Evolutionary conservation across 2,888 invertebrate species (phyloP).

Genomic region (Drosophila paranaensis): DNA sequence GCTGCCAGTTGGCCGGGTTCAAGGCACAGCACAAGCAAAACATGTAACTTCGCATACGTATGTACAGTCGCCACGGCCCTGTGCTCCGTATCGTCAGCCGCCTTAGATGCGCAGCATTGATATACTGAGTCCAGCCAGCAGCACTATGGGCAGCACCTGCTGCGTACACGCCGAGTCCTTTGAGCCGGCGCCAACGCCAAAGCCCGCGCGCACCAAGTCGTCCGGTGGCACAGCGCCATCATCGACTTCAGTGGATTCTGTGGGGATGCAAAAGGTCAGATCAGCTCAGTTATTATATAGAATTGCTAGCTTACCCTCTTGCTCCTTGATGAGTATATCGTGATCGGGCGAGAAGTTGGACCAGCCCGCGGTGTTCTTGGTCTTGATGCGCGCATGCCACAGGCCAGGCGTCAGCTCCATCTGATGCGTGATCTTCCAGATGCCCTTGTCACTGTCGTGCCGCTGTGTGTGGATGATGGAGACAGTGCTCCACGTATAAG

Average conservation of each 20-base stretch:
- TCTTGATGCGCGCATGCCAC: slow-evolving; percentile 82
- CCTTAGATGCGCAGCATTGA: slow-evolving; percentile 58
- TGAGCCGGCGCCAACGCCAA: slow-evolving; percentile 42
- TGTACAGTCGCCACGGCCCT: slow-evolving; percentile 32
- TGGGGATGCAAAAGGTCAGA: not conserved
- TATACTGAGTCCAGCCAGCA: slow-evolving; percentile 26
- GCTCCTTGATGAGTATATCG: slow-evolving; percentile 67
- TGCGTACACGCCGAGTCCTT: slow-evolving; percentile 13
- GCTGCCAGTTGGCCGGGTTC: slow-evolving; percentile 35
- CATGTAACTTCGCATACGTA: slow-evolving; percentile 46
- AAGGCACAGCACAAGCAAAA: slow-evolving; percentile 35
- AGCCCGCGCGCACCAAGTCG: slow-evolving; percentile 71
- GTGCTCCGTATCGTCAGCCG: not conserved
- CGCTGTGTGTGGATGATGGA: slow-evolving; percentile 78
- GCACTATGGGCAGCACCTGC: slow-evolving; percentile 3
- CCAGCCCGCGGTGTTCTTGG: slow-evolving; percentile 82
- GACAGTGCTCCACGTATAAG: slow-evolving; percentile 81
- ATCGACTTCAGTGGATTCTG: slow-evolving; percentile 34
- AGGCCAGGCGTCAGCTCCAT: slow-evolving; percentile 79
- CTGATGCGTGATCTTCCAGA: slow-evolving; percentile 83
- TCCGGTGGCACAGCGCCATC: slow-evolving; percentile 65
- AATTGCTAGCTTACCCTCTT: slow-evolving; percentile 44
- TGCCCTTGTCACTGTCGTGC: slow-evolving; percentile 73
- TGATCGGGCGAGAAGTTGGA: slow-evolving; percentile 81
- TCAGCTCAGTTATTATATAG: not conserved